Conservation (phyloP, 1,140 invertebrate genomes). For the Fopius arisanus region DNA sequence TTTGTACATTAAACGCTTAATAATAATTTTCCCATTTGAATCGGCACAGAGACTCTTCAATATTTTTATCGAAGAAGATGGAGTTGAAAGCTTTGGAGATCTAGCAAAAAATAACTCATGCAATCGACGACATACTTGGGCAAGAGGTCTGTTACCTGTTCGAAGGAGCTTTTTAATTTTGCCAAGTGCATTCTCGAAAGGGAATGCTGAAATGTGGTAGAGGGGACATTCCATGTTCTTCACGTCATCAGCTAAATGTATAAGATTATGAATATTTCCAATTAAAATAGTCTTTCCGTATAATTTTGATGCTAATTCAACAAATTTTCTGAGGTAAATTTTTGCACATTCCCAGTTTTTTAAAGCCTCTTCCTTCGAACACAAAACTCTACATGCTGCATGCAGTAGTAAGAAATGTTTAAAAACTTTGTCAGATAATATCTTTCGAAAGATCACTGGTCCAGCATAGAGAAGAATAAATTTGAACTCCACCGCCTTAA, state of each 20-base stretch:
- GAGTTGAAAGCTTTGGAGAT: not conserved
- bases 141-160: slow-evolving; percentile 9
- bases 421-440: slow-evolving; percentile 30
- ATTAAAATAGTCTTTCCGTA: slow-evolving; percentile 29
- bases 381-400: slow-evolving; percentile 32
- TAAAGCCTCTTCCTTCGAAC: slow-evolving; percentile 19
- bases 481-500: not conserved
- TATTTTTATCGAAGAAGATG: not conserved
- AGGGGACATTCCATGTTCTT: slow-evolving; percentile 20
- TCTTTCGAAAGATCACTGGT: slow-evolving; percentile 34
- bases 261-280: slow-evolving; percentile 37
- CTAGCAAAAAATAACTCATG: slow-evolving; percentile 8
- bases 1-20: not conserved
- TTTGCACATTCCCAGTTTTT: slow-evolving; percentile 25
- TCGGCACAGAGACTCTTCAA: not conserved
- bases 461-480: slow-evolving; percentile 29
- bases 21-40: not conserved
- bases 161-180: slow-evolving; percentile 19
- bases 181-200: slow-evolving; percentile 25
- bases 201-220: slow-evolving; percentile 5
- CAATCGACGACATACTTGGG: slow-evolving; percentile 21
- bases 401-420: slow-evolving; percentile 39
- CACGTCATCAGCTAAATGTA: slow-evolving; percentile 32
- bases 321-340: slow-evolving; percentile 33
- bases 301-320: slow-evolving; percentile 15